Base-by-base conservation (phyloP, 1,140 invertebrate species). In the Bombus fervidus region DNA sequence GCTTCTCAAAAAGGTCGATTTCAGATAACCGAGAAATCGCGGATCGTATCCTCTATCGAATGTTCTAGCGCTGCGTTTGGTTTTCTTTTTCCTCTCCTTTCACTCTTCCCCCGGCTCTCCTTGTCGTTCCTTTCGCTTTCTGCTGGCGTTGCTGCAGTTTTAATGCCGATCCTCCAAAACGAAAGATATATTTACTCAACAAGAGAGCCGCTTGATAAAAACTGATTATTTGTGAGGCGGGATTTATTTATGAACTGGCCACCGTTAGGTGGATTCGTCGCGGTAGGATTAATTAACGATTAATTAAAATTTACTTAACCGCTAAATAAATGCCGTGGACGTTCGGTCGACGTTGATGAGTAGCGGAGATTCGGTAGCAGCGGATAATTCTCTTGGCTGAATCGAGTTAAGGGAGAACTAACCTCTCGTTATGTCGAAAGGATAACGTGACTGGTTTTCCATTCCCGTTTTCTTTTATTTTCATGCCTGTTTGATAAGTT, bases 281-380 rank as follows among this genome's bases (percentile, higher is more conserved):
- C 31, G 28, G 43, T 10, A 25, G 28, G 31, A 85, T 62, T 85
- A 80, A 84, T 84, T 72, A 84, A 47, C 83, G 68, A 84, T 80
- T 83, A 83, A 85, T 85, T 80, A 72, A 85, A 80, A 79, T 85
- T 80, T 85, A 62, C 76, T 72, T 85, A 72, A 72, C 66, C 76
- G 83, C 72, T 85, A 80, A 85, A 85, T 71, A 85, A 85, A 72
- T 41, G 9, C 22, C 28, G 43, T 9, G 39, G 31, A 43, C 31
- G 57, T 59, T 47, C 1, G 73, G 9, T 8, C 37, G 15, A n/a
- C 57, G 75, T 64, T 77, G 57, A 77, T 31, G 74, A 62, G 74
- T n/a, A 43, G n/a, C 18, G 28, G n/a, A 53, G 28, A 25, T 18
- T 25, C 28, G 39, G 13, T 47, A 3, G n/a, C 47, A 28, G 4